Evolutionary conservation across 2,888 invertebrate species (phyloP), one percentile per base, ranked within the genome.

Genomic region (Plebejus anna): DNA sequence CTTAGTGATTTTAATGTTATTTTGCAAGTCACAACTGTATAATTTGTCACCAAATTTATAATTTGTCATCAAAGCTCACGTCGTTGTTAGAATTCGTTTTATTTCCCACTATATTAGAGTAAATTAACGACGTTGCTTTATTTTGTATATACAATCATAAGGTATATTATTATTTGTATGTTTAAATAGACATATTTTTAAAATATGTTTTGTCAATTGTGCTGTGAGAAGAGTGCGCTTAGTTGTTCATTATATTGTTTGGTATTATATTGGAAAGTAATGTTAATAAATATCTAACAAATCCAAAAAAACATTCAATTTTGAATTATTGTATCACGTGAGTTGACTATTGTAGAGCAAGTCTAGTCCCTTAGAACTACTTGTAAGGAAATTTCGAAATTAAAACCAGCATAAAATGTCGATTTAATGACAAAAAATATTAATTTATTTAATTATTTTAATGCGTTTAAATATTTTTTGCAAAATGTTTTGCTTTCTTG

Each of bases 131-230:
- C 88, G 89, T 87, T 84, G 89, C 89, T 90, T 92, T 89, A 90
- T 91, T 92, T 92, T 94, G 92, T 93, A 94, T 89, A 93, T 93
- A 94, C 88, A 91, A 88, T 89, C 85, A 82, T 93, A 92, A 92
- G 92, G 89, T 91, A 90, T 90, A 90, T 76, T 72, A 90, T 76
- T 72, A 78, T 90, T 89, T 91, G 91, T 89, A 89, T 91, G 90
- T 92, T 92, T 92, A 92, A 88, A 88, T 90, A 88, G 88, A 91
- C 92, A 93, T 93, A 92, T 93, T 92, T 93, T 88, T 89, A 92
- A 93, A 92, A 92, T 93, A 92, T 92, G 91, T 92, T 93, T 92
- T 93, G 90, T 94, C 94, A 92, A 93, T 94, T 93, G 94, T 92
- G 91, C 92, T 92, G 92, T 93, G 93, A 94, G 82, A 83, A 81